These are phyloP conservation scores for Pocillopora damicornis DNA, from an alignment of 64 coral and sea anemone species.

Conservation along the genomic window DNA sequence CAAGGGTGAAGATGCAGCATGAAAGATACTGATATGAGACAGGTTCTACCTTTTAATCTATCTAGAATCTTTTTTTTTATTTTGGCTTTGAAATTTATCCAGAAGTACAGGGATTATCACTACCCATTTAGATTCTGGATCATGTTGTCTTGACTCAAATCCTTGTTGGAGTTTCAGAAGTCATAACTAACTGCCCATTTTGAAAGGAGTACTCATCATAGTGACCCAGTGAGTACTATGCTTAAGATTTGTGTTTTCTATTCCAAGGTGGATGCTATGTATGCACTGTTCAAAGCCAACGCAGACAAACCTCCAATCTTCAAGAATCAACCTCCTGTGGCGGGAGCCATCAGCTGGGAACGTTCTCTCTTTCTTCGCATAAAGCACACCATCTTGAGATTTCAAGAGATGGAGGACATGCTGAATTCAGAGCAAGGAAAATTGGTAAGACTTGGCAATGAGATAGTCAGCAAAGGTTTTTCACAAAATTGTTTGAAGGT, in stretches of 20 bases:
- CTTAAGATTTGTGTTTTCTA: neutral
- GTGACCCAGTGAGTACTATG: neutral
- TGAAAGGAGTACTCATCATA: too few relatives aligned
- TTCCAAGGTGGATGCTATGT: constrained; percentile 90
- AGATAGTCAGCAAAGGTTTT: too few relatives aligned
- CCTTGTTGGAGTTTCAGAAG: neutral
- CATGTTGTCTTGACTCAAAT: too few relatives aligned
- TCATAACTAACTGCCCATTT: neutral
- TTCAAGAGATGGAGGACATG: constrained; percentile 99
- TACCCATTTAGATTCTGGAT: too few relatives aligned
- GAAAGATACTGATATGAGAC: too few relatives aligned
- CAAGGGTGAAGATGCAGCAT: neutral
- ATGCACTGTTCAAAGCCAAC: constrained; percentile 83
- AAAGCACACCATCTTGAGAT: constrained; percentile 93
- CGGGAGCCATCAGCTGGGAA: constrained; percentile 95
- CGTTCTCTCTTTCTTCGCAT: constrained; percentile 93
- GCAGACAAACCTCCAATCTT: constrained; percentile 76
- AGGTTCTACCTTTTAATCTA: too few relatives aligned
- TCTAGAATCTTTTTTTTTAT: neutral
- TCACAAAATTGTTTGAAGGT: neutral
- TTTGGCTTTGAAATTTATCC: neutral
- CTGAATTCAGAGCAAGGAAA: constrained; percentile 96
- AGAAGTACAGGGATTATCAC: too few relatives aligned
- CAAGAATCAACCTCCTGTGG: constrained; percentile 98
- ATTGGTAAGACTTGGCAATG: constrained; percentile 43